Evolutionary conservation across 2,797 vertebrate genomes (phyloP).

Genomic region (Amblyopsis hoosieri): DNA sequence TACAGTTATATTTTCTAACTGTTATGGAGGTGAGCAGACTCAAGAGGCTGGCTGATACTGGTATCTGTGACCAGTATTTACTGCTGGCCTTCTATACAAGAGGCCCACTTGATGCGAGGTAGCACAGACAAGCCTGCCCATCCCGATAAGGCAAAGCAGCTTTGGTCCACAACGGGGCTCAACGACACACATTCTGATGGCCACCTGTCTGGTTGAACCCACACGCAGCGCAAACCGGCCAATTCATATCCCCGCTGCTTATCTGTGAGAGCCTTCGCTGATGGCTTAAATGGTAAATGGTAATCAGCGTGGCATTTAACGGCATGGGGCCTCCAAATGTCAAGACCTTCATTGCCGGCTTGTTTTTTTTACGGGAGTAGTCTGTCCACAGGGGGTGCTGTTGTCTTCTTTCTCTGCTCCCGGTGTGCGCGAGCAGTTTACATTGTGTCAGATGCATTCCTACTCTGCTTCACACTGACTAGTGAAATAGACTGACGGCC

Average conservation of each 20-base stretch:
- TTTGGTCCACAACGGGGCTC: slow-evolving; percentile 49
- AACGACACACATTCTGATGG: slow-evolving; percentile 67
- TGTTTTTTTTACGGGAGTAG: slow-evolving; percentile 9
- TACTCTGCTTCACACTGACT: not conserved
- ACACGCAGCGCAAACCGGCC: slow-evolving; percentile 50
- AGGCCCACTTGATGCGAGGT: slow-evolving; percentile 40
- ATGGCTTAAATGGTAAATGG: slow-evolving; percentile 45
- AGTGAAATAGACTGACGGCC: slow-evolving; percentile 23
- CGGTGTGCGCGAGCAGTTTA: slow-evolving; percentile 24
- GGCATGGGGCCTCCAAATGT: slow-evolving; percentile 17
- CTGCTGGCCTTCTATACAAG: slow-evolving; percentile 52
- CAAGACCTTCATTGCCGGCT: slow-evolving; percentile 26
- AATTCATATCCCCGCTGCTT: slow-evolving; percentile 29
- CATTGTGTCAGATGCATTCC: not conserved
- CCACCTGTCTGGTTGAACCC: slow-evolving; percentile 38
- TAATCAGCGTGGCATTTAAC: slow-evolving; percentile 38
- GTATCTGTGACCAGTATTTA: slow-evolving; percentile 14
- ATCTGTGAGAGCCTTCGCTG: slow-evolving; percentile 49
- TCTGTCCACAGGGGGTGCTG: slow-evolving; percentile 3
- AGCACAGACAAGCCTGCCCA: slow-evolving; percentile 60
- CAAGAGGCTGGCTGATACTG: too few relatives aligned
- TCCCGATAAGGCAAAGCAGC: slow-evolving; percentile 62
- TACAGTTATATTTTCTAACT: too few relatives aligned
- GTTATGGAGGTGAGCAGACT: too few relatives aligned
- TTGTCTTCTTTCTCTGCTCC: slow-evolving; percentile 18